Evolutionary conservation across 2,888 invertebrate genomes (phyloP), one percentile per base, ranked within the genome.

Genomic region (Anthrax anthrax): DNA sequence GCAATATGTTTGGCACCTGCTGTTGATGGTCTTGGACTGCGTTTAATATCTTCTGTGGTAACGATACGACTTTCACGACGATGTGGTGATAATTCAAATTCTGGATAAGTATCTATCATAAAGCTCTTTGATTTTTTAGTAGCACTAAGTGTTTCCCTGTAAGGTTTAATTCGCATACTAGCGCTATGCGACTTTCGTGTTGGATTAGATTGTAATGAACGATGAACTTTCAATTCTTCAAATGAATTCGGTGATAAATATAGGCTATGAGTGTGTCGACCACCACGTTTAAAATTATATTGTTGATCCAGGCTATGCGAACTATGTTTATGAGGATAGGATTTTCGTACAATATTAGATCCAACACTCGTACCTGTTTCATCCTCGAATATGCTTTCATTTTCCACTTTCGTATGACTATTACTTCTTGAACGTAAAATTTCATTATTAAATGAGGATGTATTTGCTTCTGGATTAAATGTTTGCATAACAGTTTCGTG

Each of bases 51-150:
- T 37, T 67, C 69, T 48, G 62, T 55, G 43, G 56, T 54, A 23
- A 55, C 57, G 52, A 61, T 58, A 36, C 60, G 58, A 14, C 54
- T 51, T 19, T 52, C 60, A 54, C 64, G 62, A 60, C 64, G 62
- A 59, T 65, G 63, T 52, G 65, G 64, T 53, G 60, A 63, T 44
- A 65, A 60, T 58, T 67, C 68, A 52, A 65, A 67, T 40, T 69
- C 68, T 46, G 59, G 60, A 54, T 58, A 59, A 50, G 61, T 59
- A 49, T 69, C 69, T 43, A 61, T 60, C 36, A 69, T 64, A 57
- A 69, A 69, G 55, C 69, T 69, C 57, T 69, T 69, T 23, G 69
- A 69, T 53, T 69, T 69, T 56, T 69, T 69, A 43, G 64, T 61
- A 47, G 66, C 63, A 46, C 60, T 65, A 43, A 68, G 53, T 12